A percentile compares a stretch with the other conserved stretches of the same genome.
Conservation (phyloP, 2,797 vertebrate species). For the Onychomys torridus region DNA sequence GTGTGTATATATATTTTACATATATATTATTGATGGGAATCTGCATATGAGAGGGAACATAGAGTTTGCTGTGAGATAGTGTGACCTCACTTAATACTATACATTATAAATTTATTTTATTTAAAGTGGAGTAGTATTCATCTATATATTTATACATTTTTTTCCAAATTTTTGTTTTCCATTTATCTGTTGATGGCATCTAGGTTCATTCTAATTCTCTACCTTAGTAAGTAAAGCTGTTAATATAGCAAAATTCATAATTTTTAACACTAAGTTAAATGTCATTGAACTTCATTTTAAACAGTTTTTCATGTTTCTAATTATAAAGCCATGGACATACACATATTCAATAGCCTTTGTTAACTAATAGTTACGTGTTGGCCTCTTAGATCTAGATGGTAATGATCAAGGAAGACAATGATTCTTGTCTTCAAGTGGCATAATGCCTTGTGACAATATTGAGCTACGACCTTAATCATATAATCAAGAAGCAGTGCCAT, state of each 20-base stretch:
- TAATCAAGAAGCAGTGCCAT: not conserved
- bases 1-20: no score
- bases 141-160: not conserved
- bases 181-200: not conserved
- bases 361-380: not conserved
- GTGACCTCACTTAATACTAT: not conserved
- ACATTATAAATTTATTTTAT: not conserved
- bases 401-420: not conserved
- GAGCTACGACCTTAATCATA: not conserved
- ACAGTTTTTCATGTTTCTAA: conserved; percentile 18
- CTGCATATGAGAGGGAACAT: not conserved
- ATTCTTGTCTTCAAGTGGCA: not conserved
- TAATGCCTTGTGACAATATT: not conserved
- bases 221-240: not conserved
- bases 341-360: not conserved
- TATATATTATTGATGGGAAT: no score
- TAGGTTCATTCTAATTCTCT: not conserved
- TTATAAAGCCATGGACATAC: not conserved
- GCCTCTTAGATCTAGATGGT: not conserved
- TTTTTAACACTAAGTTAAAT: not conserved
- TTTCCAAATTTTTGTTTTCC: not conserved
- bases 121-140: not conserved
- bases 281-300: conserved; percentile 17
- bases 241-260: not conserved
- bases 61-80: not conserved